Conservation (phyloP, 1,140 invertebrate species). For the Tetramorium alpestre region DNA sequence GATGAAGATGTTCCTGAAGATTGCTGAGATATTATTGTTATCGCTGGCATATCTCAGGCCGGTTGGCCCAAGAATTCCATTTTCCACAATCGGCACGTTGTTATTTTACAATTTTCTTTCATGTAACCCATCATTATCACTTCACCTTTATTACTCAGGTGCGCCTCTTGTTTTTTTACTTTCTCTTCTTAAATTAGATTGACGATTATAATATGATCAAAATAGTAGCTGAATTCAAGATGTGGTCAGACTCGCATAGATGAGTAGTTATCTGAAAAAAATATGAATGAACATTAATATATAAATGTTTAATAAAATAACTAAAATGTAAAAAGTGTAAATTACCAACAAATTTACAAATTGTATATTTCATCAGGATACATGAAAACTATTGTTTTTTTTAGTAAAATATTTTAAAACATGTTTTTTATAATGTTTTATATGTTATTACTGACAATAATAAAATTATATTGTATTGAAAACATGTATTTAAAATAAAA, state of each 20-base stretch:
- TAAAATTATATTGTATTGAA: no score
- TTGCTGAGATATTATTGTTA: conserved; percentile 22
- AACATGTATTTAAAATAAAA: no score
- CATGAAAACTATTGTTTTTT: background rate
- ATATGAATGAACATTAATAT: conserved; percentile 56
- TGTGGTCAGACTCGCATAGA: background rate
- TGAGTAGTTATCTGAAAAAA: conserved; percentile 64
- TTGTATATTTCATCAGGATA: background rate
- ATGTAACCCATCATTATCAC: conserved; percentile 20
- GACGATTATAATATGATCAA: conserved; percentile 12
- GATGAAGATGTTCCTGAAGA: conserved; percentile 5
- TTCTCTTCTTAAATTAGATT: background rate
- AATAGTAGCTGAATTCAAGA: conserved; percentile 16
- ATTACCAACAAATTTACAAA: background rate
- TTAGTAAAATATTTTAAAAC: no score
- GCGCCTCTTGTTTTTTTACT: background rate
- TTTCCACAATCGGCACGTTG: conserved; percentile 38
- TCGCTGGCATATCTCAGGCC: conserved; percentile 72
- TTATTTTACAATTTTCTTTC: conserved; percentile 11
- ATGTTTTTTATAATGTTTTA: no score
- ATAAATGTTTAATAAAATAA: conserved; percentile 6
- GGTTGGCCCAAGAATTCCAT: conserved; percentile 55
- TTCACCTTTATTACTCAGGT: background rate
- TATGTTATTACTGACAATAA: no score
- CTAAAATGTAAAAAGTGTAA: background rate